Evolutionary conservation across 2,797 vertebrate species (phyloP).

Genomic region (Sebastes cheni): DNA sequence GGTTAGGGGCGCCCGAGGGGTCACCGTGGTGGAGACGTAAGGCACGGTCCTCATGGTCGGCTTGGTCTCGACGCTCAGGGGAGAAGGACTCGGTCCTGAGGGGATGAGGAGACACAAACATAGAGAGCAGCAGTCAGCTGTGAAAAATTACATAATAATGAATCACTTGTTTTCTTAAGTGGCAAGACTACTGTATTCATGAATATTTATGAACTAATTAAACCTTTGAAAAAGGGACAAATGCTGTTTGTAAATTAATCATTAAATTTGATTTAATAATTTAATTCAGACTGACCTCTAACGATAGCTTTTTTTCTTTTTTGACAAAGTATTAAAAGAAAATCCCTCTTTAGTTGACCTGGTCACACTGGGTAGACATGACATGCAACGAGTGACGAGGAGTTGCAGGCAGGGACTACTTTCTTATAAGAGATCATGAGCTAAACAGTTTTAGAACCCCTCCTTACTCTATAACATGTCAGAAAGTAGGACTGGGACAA

Average conservation of each 20-base stretch:
- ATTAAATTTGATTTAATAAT: neutral
- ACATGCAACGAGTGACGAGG: neutral
- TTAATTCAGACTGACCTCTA: neutral
- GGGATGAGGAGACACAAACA: too few relatives aligned
- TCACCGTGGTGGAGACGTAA: conserved; percentile 14
- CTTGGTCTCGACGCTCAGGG: neutral
- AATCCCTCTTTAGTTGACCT: neutral
- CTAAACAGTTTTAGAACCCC: too few relatives aligned
- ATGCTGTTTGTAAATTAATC: neutral
- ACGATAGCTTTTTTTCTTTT: neutral
- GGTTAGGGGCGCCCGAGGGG: conserved; percentile 59
- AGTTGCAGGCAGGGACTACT: too few relatives aligned
- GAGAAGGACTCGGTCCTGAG: conserved; percentile 34
- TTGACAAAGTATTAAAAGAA: neutral
- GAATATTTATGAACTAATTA: neutral
- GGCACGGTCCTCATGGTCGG: conserved; percentile 30
- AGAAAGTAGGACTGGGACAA: too few relatives aligned
- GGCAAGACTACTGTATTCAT: neutral
- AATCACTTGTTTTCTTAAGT: neutral
- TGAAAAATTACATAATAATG: neutral
- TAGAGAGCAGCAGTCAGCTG: neutral
- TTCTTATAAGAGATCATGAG: too few relatives aligned
- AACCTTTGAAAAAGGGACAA: neutral
- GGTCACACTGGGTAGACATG: neutral
- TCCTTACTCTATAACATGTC: too few relatives aligned